phyloP scores from a whole-genome alignment of 92 coral and sea anemone species.

The Scolanthus callimorphus region DNA sequence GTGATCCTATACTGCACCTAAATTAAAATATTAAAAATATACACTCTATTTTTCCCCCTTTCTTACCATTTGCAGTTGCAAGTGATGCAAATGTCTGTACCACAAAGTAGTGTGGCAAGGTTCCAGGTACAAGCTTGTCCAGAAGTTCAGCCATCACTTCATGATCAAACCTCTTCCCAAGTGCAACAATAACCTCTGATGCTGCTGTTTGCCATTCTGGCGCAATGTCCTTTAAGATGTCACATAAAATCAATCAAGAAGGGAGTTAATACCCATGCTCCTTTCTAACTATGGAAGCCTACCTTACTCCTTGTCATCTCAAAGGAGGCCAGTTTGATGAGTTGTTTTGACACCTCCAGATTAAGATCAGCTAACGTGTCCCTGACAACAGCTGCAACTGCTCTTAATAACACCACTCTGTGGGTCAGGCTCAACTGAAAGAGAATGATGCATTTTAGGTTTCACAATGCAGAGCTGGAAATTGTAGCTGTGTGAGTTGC shows the following conservation, averaged over 20 bases:
- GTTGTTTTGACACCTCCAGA: slow-evolving; percentile 74
- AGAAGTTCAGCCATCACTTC: slow-evolving; percentile 96
- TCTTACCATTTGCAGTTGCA: slow-evolving; percentile 84
- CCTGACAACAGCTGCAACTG: slow-evolving; percentile 64
- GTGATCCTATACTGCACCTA: no score
- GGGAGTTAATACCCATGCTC: no score
- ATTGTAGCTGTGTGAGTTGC: no score
- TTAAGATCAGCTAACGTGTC: slow-evolving; percentile 63
- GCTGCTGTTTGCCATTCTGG: slow-evolving; percentile 99
- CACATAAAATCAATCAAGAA: no score
- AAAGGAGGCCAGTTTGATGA: slow-evolving; percentile 81
- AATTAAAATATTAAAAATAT: no score
- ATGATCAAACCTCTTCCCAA: slow-evolving; percentile 89
- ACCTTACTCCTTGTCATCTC: slow-evolving; percentile 95
- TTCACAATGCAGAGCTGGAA: no score
- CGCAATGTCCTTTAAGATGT: slow-evolving; percentile 66
- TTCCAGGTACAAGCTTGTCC: slow-evolving; percentile 86
- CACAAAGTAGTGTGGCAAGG: slow-evolving; percentile 94
- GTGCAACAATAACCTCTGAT: slow-evolving; percentile 91
- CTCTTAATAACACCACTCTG: slow-evolving; percentile 80
- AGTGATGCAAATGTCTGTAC: slow-evolving; percentile 91
- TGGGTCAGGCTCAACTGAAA: slow-evolving; percentile 83
- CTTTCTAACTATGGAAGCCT: no score
- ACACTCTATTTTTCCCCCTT: no score
- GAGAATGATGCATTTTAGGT: no score